phyloP scores from a whole-genome alignment of 2,888 invertebrate genomes.

The Panzeria rudis region DNA sequence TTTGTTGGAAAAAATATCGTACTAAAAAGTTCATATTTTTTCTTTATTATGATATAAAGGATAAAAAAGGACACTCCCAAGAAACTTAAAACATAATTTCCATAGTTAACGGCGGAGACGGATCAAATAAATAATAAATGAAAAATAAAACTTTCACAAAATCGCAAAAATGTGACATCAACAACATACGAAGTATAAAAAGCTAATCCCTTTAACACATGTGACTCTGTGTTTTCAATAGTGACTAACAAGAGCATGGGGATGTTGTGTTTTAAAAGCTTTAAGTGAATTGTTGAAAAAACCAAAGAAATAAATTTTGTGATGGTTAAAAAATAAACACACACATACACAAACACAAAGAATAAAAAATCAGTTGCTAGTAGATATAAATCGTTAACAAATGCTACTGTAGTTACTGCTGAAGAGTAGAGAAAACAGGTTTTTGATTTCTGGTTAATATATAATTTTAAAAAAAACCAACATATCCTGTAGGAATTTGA shows the following conservation, averaged over 20 bases:
- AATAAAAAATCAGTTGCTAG: constrained; percentile 25
- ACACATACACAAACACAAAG: neutral
- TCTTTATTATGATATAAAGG: neutral
- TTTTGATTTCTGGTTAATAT: no score
- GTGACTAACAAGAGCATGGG: neutral
- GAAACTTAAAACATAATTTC: neutral
- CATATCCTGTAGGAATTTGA: no score
- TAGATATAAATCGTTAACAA: constrained; percentile 32
- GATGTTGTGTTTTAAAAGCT: neutral
- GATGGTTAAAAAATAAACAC: neutral
- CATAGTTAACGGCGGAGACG: neutral
- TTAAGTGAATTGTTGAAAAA: neutral
- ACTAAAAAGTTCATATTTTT: neutral
- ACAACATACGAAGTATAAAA: constrained; percentile 30
- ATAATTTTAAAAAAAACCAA: no score
- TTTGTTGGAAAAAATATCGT: constrained; percentile 4
- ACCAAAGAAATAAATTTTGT: neutral
- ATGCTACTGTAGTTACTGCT: no score
- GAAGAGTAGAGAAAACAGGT: no score
- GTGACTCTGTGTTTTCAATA: constrained; percentile 18
- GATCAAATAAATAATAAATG: constrained; percentile 31
- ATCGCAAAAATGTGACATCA: constrained; percentile 38
- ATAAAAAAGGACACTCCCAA: neutral
- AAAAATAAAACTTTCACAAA: neutral
- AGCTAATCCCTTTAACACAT: constrained; percentile 45